Base-by-base conservation (phyloP, 1,140 invertebrate genomes). In the Bursaphelenchus mucronatus region DNA sequence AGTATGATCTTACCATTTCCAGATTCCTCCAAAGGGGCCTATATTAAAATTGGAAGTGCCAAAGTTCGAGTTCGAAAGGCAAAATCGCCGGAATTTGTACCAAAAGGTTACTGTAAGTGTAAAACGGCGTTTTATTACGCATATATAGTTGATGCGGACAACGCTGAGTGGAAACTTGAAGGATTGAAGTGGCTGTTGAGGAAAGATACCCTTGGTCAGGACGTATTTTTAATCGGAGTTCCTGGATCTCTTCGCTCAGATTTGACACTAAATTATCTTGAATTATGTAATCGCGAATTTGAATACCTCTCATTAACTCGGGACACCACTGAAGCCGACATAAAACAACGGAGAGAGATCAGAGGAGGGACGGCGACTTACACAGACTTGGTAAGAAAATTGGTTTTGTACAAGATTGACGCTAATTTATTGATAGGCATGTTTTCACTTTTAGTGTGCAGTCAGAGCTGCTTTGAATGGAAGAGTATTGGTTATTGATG, bases 331-430 rank as follows among this genome's bases (percentile, higher is more conserved):
- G 94, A 97, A 82, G 89, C 90, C 19, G 94, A 97, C 84, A 84
- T 97, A 10, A 97, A 97, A 81, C 94, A 97, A 82, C 84, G 94
- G 58, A 85, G 93, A 75, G 94, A 97, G 83, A 95, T 97, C 67
- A 84, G 87, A 67, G 85, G 85, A 61, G 90, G 90, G 40, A 91
- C 89, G 44, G 91, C 92, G 0, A 88, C 87, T 77, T 97, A 95
- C 85, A 88, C 93, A 80, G 92, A 97, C 84, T 92, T 97, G 85
- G 90, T 90, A 69, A 70, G 64, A n/a, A 67, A 54, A 40, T n/a
- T 6, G 30, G 15, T 17, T 17, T 17, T 21, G 15, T 30, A 30
- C 5, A 30, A 30, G 21, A 15, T 15, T 15, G 6, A 6, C 10
- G 54, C 17, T 50, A 19, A 8, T 8, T 9, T 65, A 19, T 73